Conservation (phyloP, 2,113 vertebrate species). For the Semicossyphus pulcher region DNA sequence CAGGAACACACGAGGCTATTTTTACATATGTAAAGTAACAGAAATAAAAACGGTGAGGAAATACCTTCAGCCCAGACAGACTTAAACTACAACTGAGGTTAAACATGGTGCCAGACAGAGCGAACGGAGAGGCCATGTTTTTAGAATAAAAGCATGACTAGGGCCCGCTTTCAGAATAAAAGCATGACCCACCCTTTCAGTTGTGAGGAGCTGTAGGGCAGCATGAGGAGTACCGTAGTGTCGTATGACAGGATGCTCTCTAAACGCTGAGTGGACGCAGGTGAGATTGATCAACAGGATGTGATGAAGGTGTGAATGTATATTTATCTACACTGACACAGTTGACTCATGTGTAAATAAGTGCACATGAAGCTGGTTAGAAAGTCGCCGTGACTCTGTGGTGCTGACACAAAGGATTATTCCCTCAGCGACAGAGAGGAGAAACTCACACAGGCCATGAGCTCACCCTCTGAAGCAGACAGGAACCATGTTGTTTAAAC, state of each 20-base stretch:
- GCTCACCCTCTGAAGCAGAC: background rate
- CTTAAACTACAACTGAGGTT: background rate
- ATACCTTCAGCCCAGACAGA: background rate
- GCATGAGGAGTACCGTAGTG: background rate
- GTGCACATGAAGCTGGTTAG: background rate
- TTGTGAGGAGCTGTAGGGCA: constrained; percentile 2
- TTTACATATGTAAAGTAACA: constrained; percentile 33
- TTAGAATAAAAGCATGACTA: constrained; percentile 7
- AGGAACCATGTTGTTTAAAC: background rate
- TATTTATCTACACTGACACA: background rate
- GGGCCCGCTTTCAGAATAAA: background rate
- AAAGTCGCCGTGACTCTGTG: constrained; percentile 26
- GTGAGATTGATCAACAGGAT: background rate
- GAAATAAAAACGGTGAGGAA: constrained; percentile 29
- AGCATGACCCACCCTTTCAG: background rate
- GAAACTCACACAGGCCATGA: too few relatives aligned
- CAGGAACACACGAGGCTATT: constrained; percentile 23
- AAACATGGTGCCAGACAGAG: background rate
- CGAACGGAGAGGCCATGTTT: background rate
- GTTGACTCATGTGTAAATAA: constrained; percentile 9
- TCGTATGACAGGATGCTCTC: background rate
- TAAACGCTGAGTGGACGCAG: background rate
- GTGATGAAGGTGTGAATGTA: background rate
- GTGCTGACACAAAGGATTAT: background rate
- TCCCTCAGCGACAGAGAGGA: constrained; percentile 2